Percentiles rank a stretch among this genome's conserved stretches.
phyloP scores from a whole-genome alignment of 2,113 vertebrate species.

The Megaceryle torquata region DNA sequence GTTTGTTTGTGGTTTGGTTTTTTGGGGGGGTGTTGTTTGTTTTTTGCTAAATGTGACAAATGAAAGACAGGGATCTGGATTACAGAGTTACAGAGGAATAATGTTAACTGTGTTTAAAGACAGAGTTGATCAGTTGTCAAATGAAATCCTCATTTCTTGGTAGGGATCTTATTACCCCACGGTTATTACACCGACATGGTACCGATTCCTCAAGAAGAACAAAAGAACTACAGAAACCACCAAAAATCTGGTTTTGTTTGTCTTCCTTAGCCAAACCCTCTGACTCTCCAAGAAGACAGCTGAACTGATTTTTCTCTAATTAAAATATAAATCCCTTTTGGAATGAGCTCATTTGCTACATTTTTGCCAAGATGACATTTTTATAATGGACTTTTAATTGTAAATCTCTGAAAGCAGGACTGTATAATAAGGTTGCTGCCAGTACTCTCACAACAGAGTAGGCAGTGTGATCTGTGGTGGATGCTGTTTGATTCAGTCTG shows the following conservation, averaged over 20 bases:
- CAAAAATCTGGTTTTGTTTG: slow-evolving; percentile 53
- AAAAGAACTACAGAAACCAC: slow-evolving; percentile 56
- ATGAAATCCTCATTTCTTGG: background rate
- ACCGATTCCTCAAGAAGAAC: slow-evolving; percentile 38
- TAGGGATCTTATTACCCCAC: background rate
- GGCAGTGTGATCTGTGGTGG: background rate
- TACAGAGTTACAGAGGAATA: background rate
- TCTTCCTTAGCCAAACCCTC: slow-evolving; percentile 22
- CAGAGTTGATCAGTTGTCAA: slow-evolving; percentile 6
- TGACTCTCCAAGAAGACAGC: slow-evolving; percentile 28
- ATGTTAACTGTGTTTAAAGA: background rate
- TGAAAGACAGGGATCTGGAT: background rate
- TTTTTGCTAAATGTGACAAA: background rate
- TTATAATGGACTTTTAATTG: slow-evolving; percentile 26
- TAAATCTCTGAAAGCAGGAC: slow-evolving; percentile 10
- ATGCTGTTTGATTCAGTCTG: background rate
- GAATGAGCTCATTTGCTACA: background rate
- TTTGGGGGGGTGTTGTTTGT: background rate
- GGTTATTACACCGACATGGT: slow-evolving; percentile 14
- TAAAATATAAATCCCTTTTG: slow-evolving; percentile 49
- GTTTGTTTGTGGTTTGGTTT: background rate
- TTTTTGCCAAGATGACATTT: slow-evolving; percentile 23
- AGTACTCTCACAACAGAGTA: background rate
- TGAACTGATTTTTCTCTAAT: slow-evolving; percentile 39
- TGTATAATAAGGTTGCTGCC: background rate